A percentile compares a stretch with the other conserved stretches of the same genome.
phyloP scores from a whole-genome alignment of 2,888 invertebrate species.

The Apodemia zela region DNA sequence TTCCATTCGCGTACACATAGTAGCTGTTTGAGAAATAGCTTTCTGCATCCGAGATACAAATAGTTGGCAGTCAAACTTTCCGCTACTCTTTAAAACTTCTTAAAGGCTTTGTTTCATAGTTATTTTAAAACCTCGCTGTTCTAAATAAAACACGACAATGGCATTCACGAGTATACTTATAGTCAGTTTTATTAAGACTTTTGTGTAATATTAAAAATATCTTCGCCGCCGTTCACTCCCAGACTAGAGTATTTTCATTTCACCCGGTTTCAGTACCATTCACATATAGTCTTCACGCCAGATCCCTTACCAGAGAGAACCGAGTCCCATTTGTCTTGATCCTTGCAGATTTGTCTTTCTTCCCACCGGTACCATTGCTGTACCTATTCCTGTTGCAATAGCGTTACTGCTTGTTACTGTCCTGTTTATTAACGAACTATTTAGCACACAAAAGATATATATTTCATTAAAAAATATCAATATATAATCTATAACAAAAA shows the following conservation, averaged over 20 bases:
- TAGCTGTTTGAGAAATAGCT: slow-evolving; percentile 6
- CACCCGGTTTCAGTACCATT: too few species aligned
- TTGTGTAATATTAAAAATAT: background rate
- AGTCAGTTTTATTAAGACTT: background rate
- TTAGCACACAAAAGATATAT: too few species aligned
- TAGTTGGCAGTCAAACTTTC: background rate
- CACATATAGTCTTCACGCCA: too few species aligned
- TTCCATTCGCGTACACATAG: background rate
- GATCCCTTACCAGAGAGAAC: too few species aligned
- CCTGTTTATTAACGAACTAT: too few species aligned
- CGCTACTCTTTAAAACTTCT: slow-evolving; percentile 7
- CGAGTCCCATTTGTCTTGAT: too few species aligned
- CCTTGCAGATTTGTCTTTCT: too few species aligned
- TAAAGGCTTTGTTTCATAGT: slow-evolving; percentile 7
- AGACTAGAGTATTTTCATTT: background rate
- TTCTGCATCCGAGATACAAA: slow-evolving; percentile 5
- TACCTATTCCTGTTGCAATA: too few species aligned
- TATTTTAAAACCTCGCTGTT: background rate
- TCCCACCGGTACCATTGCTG: too few species aligned
- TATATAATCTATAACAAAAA: too few species aligned
- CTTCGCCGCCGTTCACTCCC: background rate
- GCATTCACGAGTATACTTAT: background rate
- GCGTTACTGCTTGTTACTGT: too few species aligned
- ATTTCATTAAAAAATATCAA: too few species aligned
- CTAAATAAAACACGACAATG: background rate